Percentiles rank a stretch among this genome's conserved stretches.
Conservation (phyloP, 2,888 invertebrate genomes). For the Acanthosoma haemorrhoidale region DNA sequence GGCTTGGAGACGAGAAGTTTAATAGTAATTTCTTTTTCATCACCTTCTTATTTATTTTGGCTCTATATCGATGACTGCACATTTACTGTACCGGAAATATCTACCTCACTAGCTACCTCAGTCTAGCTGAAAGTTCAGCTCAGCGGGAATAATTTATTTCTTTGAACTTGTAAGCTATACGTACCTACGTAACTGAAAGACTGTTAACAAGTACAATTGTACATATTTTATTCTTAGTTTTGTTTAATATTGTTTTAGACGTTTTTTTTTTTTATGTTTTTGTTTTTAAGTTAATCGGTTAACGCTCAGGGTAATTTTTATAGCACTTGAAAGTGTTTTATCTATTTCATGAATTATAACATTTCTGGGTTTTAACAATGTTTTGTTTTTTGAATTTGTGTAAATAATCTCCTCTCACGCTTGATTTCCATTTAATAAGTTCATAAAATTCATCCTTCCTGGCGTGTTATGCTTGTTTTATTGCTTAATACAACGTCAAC, state of each 20-base stretch:
- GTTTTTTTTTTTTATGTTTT: neutral
- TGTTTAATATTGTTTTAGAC: slow-evolving; percentile 3
- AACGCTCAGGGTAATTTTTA: slow-evolving; percentile 28
- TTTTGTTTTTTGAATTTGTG: neutral
- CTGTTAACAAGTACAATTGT: slow-evolving; percentile 29
- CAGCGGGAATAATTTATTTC: slow-evolving; percentile 1
- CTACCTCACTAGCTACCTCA: slow-evolving; percentile 35
- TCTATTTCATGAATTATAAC: slow-evolving; percentile 14
- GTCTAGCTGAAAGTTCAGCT: slow-evolving; percentile 18
- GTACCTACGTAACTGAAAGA: slow-evolving; percentile 28
- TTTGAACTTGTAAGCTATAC: slow-evolving; percentile 19
- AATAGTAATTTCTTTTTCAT: no score
- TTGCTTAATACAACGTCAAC: no score
- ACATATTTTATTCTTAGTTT: slow-evolving; percentile 27
- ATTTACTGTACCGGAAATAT: slow-evolving; percentile 21
- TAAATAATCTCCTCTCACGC: neutral
- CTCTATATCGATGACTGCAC: slow-evolving; percentile 1
- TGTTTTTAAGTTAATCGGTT: slow-evolving; percentile 17
- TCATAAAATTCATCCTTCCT: neutral
- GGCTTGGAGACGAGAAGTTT: no score
- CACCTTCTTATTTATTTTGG: neutral
- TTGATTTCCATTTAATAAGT: neutral
- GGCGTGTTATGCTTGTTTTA: neutral
- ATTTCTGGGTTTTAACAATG: slow-evolving; percentile 8
- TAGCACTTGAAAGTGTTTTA: slow-evolving; percentile 12